Evolutionary conservation across 2,888 invertebrate genomes (phyloP), one percentile per base, ranked within the genome.

Genomic region (Stictocephala bisonia): DNA sequence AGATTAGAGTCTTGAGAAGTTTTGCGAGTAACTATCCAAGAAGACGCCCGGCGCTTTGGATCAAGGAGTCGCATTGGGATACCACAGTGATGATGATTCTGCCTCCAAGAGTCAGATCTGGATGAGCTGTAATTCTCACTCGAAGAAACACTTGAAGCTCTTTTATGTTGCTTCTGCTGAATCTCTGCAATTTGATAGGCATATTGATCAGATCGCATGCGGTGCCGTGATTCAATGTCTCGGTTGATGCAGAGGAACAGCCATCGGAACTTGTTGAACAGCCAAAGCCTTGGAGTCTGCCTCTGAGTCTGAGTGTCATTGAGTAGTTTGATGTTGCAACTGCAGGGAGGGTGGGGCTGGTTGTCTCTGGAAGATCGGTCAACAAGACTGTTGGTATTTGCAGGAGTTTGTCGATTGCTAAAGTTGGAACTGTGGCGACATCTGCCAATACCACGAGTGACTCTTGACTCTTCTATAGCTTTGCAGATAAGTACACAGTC

Each of bases 401-500:
- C 93, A 11, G 94, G 94, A 18, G 94, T 94, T 84, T 94, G 93
- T 2, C 94, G 86, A 84, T 94, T 94, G 83, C 93, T 93, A 84
- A 94, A 94, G 85, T 94, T 94, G 76, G 93, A 93, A 79, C 93
- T 93, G 84, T 94, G 94, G 15, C 94, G 86, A 82, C 95, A 94
- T 76, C 94, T 88, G 13, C 94, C 95, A 80, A 95, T 94, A 71
- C 94, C 94, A 74, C 94, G 87, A 2, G 94, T 94, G 11, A 96
- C 96, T 60, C 96, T 87, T 40, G 95, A 94, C 85, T 96, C 97
- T 84, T 98, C 97, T 80, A 98, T 95, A 20, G 97, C 94, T 84
- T 97, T 96, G 85, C 97, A 97, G 73, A 97, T 93, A 83, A 95
- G 90, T 2, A 97, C 94, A 85, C 97, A 97, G 85, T 98, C 97